Evolutionary conservation across 2,888 invertebrate genomes (phyloP), one percentile per base, ranked within the genome.

Genomic region (Oxyteleia sp.): DNA sequence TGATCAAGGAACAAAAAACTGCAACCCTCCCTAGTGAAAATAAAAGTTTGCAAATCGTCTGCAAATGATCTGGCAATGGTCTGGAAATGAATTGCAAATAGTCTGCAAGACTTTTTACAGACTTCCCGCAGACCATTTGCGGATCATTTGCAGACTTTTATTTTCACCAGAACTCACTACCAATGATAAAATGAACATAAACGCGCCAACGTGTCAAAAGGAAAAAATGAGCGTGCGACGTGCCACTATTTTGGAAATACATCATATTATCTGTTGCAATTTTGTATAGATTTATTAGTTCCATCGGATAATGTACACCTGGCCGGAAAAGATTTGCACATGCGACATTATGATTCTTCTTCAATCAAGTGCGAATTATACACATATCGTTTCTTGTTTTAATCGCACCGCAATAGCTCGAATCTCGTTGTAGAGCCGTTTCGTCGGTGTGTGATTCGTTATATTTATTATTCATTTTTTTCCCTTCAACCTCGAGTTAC

Each of bases 271-370:
- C 23, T 63, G 55, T 78, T 84, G 84, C 78, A 84, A 79, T 84
- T 74, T 84, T 75, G 76, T 84, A 84, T 84, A 84, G 84, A 84
- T 84, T 84, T 84, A 84, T 84, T 84, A 81, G 84, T 84, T 84
- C 59, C 78, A 84, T 84, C 84, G 84, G 84, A 84, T 84, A 81
- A 84, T 84, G 84, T 85, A 85, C 85, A 85, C 86, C 83, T 86
- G 86, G 87, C 86, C 88, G 86, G 87, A 86, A 86, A 87, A 85
- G 84, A 86, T 86, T 79, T 85, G 84, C 85, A 86, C 86, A 84
- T 84, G 84, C 84, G 81, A 86, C 85, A 86, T 79, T 83, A 84
- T 83, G 84, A 85, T 81, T 84, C 78, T 66, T 79, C 72, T 81
- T 84, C 69, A 81, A 81, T 84, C 80, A 81, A 81, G 84, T 84